Base-by-base conservation (phyloP, 2,797 vertebrate genomes). In the Pangasius macronema region DNA sequence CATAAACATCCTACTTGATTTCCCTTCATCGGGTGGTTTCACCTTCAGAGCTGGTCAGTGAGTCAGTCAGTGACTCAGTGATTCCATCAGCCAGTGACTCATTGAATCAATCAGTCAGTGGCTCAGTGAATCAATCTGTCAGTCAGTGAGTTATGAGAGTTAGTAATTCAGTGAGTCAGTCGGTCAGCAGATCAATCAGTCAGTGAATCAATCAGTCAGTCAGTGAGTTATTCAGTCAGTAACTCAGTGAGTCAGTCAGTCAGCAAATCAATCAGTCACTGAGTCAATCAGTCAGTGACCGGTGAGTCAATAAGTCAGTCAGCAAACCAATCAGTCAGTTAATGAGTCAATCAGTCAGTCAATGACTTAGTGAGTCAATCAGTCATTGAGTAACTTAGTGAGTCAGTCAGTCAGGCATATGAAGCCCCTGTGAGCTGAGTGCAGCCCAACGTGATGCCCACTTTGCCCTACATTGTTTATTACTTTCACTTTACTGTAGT, bases 401-500 rank as follows among this genome's bases (percentile, higher is more conserved):
- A 39, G 36, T 61, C 55, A 27, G 11, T 82, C 55, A 30, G 80
- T 9, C 2, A 63, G 5, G 16, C 39, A 51, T 76, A 53, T 0
- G 0, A 30, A 30, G 49, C 24, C 49, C 49, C 16, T 76, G 7
- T 67, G 7, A 51, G 59, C 67, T 84, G 83, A 87, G 72, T 85
- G 33, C 73, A 65, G 70, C 27, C 57, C 27, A n/a, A 10, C 2
- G 18, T 30, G 11, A 82, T 2, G 24, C 46, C 42, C 24, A 39
- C 53, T 82, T 82, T 61, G 11, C 79, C 55, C 42, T 84, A 53
- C 22, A 53, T 36, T 53, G 82, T 83, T 53, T 33, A 70, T 53
- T 68, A 36, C 63, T 70, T 68, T 53, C 4, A 30, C 73, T 77
- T 86, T 36, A 30, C 73, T 77, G 84, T 36, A 42, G 67, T 86